Percentiles rank a stretch among this genome's conserved stretches.
These are phyloP conservation scores for Chascanopsetta lugubris DNA, from an alignment of 2,113 vertebrate genomes.

Conservation along the genomic window DNA sequence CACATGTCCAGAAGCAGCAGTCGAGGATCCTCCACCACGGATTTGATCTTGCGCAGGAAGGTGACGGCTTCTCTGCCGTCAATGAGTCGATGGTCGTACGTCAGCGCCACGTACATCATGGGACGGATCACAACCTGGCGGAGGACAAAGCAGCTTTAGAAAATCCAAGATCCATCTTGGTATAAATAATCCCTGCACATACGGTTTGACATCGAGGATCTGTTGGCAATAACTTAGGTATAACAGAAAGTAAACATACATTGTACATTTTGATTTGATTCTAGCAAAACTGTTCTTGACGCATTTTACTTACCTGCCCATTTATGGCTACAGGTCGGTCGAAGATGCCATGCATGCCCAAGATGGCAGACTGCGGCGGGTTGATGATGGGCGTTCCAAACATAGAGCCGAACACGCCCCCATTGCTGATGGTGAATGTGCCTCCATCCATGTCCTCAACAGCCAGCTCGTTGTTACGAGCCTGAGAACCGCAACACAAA, in stretches of 20 bases:
- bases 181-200: neutral
- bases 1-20: slow-evolving; percentile 93
- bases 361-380: slow-evolving; percentile 94
- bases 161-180: neutral
- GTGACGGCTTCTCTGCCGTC: slow-evolving; percentile 95
- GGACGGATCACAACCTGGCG: slow-evolving; percentile 91
- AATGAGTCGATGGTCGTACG: slow-evolving; percentile 92
- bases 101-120: slow-evolving; percentile 96
- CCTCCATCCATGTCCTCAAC: slow-evolving; percentile 97
- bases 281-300: neutral
- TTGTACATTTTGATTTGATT: neutral
- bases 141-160: slow-evolving; percentile 3
- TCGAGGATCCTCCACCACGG: slow-evolving; percentile 93
- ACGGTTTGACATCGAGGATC: neutral
- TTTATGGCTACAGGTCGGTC: slow-evolving; percentile 89
- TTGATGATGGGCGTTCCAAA: slow-evolving; percentile 97
- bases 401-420: slow-evolving; percentile 93
- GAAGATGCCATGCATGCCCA: slow-evolving; percentile 95
- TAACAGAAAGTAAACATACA: neutral
- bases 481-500: slow-evolving; percentile 73
- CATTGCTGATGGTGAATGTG: slow-evolving; percentile 96
- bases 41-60: slow-evolving; percentile 95
- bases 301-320: slow-evolving; percentile 84
- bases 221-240: neutral
- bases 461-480: slow-evolving; percentile 92